Evolutionary conservation across 2,888 invertebrate species (phyloP).

Genomic region (Melanchra persicariae): DNA sequence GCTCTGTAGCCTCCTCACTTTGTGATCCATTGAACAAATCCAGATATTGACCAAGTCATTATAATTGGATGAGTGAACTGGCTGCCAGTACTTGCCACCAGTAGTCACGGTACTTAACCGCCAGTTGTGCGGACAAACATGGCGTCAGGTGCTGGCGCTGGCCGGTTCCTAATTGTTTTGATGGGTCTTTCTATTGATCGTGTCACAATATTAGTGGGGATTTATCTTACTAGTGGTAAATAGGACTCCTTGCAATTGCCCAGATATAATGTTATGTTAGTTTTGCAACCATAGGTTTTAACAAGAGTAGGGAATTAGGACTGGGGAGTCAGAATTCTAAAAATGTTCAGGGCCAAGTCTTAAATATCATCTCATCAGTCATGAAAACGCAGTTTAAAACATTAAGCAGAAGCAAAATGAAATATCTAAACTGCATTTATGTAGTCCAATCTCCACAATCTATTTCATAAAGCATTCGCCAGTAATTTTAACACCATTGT

Average conservation of each 20-base stretch:
- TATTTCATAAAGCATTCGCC: constrained; percentile 64
- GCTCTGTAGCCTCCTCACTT: too few relatives aligned
- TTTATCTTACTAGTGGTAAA: constrained; percentile 44
- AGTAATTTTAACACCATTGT: constrained; percentile 64
- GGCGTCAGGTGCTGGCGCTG: constrained; percentile 58
- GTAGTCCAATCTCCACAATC: constrained; percentile 50
- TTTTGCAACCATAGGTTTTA: too few relatives aligned
- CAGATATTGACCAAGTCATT: constrained; percentile 62
- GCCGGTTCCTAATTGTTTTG: constrained; percentile 77
- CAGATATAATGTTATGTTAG: constrained; percentile 4
- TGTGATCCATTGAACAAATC: constrained; percentile 41
- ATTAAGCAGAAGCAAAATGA: neutral
- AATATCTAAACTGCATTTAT: constrained; percentile 14
- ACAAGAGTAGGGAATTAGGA: neutral
- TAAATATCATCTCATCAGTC: neutral
- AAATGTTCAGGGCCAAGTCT: neutral
- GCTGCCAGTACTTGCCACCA: constrained; percentile 55
- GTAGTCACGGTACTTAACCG: constrained; percentile 81
- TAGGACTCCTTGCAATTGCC: constrained; percentile 8
- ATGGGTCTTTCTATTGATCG: constrained; percentile 75
- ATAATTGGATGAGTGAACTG: constrained; percentile 71
- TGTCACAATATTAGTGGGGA: constrained; percentile 46
- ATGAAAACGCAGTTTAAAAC: constrained; percentile 2
- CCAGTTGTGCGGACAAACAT: constrained; percentile 67
- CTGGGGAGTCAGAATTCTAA: neutral